Conservation (phyloP, 2,797 vertebrate species). For the Pangasius larnaudii region DNA sequence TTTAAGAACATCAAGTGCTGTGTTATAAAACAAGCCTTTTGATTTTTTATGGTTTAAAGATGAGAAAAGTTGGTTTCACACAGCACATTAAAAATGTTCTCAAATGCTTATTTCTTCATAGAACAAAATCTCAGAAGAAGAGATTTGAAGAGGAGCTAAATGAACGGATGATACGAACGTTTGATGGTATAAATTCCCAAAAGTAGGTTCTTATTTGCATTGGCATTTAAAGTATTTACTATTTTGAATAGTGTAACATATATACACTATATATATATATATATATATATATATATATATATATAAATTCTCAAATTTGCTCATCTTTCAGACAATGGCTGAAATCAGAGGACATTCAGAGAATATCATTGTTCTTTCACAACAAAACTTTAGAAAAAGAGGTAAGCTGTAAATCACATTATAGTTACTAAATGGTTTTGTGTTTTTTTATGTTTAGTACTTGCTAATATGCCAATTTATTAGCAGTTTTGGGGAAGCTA, state of each 20-base stretch:
- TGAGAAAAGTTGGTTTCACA: background rate
- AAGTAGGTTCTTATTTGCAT: constrained; percentile 78
- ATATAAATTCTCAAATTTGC: background rate
- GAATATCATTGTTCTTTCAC: constrained; percentile 97
- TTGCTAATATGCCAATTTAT: background rate
- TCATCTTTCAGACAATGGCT: constrained; percentile 87
- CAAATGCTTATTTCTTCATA: constrained; percentile 54
- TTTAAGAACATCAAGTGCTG: background rate
- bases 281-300: too few relatives aligned
- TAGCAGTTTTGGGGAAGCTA: background rate
- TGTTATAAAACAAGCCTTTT: background rate
- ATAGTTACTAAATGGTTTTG: background rate
- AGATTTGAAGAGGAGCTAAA: constrained; percentile 96
- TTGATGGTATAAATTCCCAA: constrained; percentile 96
- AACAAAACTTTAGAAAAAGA: constrained; percentile 95
- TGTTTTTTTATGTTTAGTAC: background rate
- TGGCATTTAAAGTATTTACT: background rate
- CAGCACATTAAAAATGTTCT: background rate
- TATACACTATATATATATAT: background rate
- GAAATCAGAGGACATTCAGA: constrained; percentile 98
- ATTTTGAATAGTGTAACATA: background rate
- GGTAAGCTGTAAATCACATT: constrained; percentile 68
- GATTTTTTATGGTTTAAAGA: background rate
- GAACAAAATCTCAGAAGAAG: constrained; percentile 96
- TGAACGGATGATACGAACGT: constrained; percentile 96